Base-by-base conservation (phyloP, 2,888 invertebrate genomes). In the Boloria selene region DNA sequence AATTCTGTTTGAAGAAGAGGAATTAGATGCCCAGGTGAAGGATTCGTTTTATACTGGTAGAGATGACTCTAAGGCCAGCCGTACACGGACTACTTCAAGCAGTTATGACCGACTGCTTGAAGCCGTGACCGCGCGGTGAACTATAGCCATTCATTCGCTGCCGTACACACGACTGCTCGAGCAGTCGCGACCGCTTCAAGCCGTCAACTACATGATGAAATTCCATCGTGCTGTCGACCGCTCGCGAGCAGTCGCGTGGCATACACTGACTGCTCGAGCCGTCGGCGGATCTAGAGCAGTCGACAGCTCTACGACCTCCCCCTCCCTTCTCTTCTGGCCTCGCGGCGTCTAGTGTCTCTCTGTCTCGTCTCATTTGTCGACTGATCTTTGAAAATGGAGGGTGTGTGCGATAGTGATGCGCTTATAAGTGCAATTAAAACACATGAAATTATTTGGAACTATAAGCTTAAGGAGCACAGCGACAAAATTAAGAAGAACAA, bases 161-260 rank as follows among this genome's bases (percentile, higher is more conserved):
- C 70, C 71, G 70, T 72, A 71, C 72, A 68, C 72, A 65, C 61
- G 56, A 68, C 64, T 70, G 74, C 74, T 74, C 72, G 72, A 73
- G 73, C 73, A 72, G 74, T 73, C 73, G 70, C 72, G 70, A 71
- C 71, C 71, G 70, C 73, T 73, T 73, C 71, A 73, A 72, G 73
- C 73, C 70, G 73, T 72, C 70, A 73, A 72, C 70, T 73, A 38
- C 69, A 70, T 72, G 69, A 69, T 54, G 69, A 70, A 22, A 22
- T 22, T 22, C 22, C 22, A 22, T 22, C 22, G 22, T 22, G 22
- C 22, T 22, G 22, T 22, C 70, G 54, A 71, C 68, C 68, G 68
- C 69, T 62, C 65, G 63, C 65, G 63, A 65, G 65, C 69, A 31
- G 63, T 65, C 22, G 64, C 65, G 65, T 65, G 68, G 67, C 64